Evolutionary conservation across 2,888 invertebrate species (phyloP).

Genomic region (Drosophila flavopinicola): DNA sequence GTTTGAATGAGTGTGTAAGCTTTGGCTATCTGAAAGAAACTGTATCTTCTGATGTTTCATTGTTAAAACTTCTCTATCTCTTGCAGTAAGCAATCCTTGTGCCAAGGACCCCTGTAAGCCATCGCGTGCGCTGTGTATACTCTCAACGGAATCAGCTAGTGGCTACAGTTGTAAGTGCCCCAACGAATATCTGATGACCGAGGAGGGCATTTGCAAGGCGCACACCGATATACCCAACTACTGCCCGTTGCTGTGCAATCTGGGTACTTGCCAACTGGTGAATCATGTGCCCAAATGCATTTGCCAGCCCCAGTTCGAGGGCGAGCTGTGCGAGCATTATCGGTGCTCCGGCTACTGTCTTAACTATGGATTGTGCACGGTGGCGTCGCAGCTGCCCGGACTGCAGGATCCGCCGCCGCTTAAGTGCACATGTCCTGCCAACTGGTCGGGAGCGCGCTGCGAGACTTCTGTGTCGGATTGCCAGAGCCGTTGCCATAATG

Average conservation of each 20-base stretch:
- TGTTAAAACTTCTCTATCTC: not conserved
- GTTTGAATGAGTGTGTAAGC: no score
- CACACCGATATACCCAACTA: slow-evolving; percentile 81
- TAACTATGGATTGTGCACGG: slow-evolving; percentile 87
- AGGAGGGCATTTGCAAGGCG: slow-evolving; percentile 76
- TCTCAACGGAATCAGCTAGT: slow-evolving; percentile 84
- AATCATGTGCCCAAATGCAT: slow-evolving; percentile 87
- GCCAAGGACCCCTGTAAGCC: slow-evolving; percentile 86
- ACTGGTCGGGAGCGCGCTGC: slow-evolving; percentile 88
- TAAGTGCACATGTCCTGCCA: slow-evolving; percentile 87
- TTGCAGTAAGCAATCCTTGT: slow-evolving; percentile 87
- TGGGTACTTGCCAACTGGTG: slow-evolving; percentile 86
- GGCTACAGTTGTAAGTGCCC: slow-evolving; percentile 86
- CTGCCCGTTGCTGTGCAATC: slow-evolving; percentile 87
- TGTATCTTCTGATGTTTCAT: no score
- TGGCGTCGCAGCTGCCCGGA: slow-evolving; percentile 81
- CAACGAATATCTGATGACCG: slow-evolving; percentile 85
- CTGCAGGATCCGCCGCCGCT: slow-evolving; percentile 80
- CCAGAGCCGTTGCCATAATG: slow-evolving; percentile 86
- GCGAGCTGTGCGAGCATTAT: slow-evolving; percentile 88
- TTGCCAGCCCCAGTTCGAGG: slow-evolving; percentile 88
- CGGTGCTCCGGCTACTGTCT: slow-evolving; percentile 89
- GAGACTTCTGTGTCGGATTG: slow-evolving; percentile 87
- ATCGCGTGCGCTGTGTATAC: slow-evolving; percentile 87
- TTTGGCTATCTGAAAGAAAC: no score